A percentile compares a stretch with the other conserved stretches of the same genome.
phyloP scores from a whole-genome alignment of 2,888 invertebrate species.

The Physocephala rufipes region DNA sequence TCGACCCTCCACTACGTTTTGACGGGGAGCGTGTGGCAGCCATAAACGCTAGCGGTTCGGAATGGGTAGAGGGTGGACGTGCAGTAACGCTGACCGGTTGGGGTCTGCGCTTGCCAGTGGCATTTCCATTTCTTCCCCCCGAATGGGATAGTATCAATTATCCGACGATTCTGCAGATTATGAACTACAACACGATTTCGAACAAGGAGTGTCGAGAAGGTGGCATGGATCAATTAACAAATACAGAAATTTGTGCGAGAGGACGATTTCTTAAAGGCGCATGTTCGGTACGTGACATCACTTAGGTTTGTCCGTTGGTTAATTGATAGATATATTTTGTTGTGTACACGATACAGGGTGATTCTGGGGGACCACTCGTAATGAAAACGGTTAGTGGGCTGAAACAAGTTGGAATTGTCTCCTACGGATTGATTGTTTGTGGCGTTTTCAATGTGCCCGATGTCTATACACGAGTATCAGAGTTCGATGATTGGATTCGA shows the following conservation, averaged over 20 bases:
- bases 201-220: conserved; percentile 54
- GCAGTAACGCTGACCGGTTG: conserved; percentile 62
- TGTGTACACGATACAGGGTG: conserved; percentile 52
- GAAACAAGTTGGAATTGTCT: conserved; percentile 59
- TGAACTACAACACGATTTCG: conserved; percentile 57
- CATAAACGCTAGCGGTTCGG: conserved; percentile 55
- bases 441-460: conserved; percentile 57
- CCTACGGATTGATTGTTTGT: conserved; percentile 59
- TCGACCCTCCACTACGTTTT: conserved; percentile 52
- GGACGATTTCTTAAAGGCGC: conserved; percentile 54
- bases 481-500: conserved; percentile 57
- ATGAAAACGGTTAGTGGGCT: conserved; percentile 45
- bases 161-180: conserved; percentile 57
- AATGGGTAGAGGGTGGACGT: conserved; percentile 49
- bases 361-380: conserved; percentile 64
- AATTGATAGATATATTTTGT: background rate
- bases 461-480: conserved; percentile 62
- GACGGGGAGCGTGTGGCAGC: conserved; percentile 59
- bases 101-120: conserved; percentile 57
- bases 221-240: conserved; percentile 56
- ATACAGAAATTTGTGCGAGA: conserved; percentile 61
- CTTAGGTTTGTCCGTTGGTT: background rate
- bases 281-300: conserved; percentile 53
- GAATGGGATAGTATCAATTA: conserved; percentile 47
- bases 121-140: conserved; percentile 52